Conservation (phyloP, 2,113 vertebrate species). For the Chelonoidis abingdonii region DNA sequence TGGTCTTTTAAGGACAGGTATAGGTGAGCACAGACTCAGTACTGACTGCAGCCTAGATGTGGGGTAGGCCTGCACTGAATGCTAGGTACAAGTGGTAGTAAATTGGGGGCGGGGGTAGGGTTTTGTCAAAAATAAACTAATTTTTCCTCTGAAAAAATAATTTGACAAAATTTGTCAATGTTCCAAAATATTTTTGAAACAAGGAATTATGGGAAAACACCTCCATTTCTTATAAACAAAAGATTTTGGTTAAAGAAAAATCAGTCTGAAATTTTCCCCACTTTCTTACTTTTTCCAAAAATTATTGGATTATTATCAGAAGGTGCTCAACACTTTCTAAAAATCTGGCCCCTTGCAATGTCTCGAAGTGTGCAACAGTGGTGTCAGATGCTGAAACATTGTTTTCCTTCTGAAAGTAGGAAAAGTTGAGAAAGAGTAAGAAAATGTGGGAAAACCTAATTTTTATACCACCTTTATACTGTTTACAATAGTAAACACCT, state of each 20-base stretch:
- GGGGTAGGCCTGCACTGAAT: no score
- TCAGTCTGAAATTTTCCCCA: constrained; percentile 42
- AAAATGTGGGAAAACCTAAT: not conserved
- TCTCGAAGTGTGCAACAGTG: no score
- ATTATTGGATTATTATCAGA: no score
- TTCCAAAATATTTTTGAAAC: not conserved
- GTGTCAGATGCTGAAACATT: no score
- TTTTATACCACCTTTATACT: not conserved
- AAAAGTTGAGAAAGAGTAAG: no score
- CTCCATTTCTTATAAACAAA: constrained; percentile 67
- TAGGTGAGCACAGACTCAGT: not conserved
- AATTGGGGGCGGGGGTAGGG: not conserved
- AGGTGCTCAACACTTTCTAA: no score
- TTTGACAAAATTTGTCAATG: not conserved
- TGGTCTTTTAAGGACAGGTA: not conserved
- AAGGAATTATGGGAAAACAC: constrained; percentile 56
- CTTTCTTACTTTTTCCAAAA: not conserved
- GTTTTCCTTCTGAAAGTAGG: no score
- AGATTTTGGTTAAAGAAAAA: constrained; percentile 38
- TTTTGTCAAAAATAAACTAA: not conserved
- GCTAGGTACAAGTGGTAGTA: not conserved
- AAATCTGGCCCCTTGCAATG: no score
- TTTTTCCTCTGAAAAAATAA: not conserved
- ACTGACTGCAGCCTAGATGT: not conserved
- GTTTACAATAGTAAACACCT: not conserved